A percentile compares a stretch with the other conserved stretches of the same genome.
phyloP scores from a whole-genome alignment of 2,797 vertebrate genomes.

The Furcifer pardalis region DNA sequence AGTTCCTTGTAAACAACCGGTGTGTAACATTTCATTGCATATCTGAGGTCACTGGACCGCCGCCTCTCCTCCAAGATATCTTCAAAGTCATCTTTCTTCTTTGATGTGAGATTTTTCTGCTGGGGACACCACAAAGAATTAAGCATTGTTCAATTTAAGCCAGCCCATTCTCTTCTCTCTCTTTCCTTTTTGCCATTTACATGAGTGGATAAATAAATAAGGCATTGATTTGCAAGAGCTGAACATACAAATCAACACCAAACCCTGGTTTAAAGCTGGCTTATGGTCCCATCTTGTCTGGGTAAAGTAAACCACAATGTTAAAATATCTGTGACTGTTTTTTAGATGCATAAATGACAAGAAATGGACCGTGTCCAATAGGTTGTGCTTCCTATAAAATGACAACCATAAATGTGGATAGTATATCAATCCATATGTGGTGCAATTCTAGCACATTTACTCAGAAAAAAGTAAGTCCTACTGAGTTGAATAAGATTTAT shows the following conservation, averaged over 20 bases:
- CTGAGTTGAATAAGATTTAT: background rate
- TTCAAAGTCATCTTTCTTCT: conserved; percentile 96
- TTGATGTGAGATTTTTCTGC: conserved; percentile 84
- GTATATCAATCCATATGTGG: background rate
- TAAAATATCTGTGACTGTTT: background rate
- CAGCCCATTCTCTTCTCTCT: background rate
- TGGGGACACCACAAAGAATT: conserved; percentile 65
- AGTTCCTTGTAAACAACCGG: conserved; percentile 88
- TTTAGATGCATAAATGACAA: background rate
- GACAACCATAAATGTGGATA: background rate
- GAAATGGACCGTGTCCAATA: too few species aligned
- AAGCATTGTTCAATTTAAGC: conserved; percentile 26
- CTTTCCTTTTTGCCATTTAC: background rate
- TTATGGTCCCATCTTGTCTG: background rate
- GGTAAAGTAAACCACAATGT: background rate
- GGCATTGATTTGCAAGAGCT: background rate
- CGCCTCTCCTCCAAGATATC: conserved; percentile 93
- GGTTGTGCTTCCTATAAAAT: too few species aligned
- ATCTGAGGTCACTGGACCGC: conserved; percentile 89
- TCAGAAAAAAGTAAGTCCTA: background rate
- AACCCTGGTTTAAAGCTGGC: background rate
- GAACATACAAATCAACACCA: background rate
- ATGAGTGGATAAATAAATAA: background rate
- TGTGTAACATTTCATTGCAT: conserved; percentile 89
- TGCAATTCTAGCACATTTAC: background rate